Evolutionary conservation across 1,140 invertebrate genomes (phyloP), one percentile per base, ranked within the genome.

Genomic region (Ooceraea biroi): DNA sequence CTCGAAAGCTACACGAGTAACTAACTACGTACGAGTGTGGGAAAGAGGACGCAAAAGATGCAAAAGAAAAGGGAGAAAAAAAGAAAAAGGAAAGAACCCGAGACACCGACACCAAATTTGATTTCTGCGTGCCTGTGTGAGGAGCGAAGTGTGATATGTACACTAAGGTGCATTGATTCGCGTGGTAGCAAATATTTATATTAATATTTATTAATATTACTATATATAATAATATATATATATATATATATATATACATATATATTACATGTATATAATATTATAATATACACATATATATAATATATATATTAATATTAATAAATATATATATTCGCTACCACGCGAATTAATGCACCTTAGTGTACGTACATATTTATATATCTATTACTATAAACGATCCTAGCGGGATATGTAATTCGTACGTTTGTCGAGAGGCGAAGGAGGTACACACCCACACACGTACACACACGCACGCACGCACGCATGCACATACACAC

Each of bases 341-440:
- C n/a, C n/a, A n/a, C n/a, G n/a, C n/a, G n/a, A n/a, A n/a, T n/a
- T n/a, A n/a, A n/a, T n/a, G n/a, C n/a, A n/a, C n/a, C n/a, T n/a
- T n/a, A n/a, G n/a, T n/a, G n/a, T n/a, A 72, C 52, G 17, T 52
- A 57, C 71, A 73, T 74, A 88, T 88, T 88, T 87, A 88, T 88
- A 88, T 87, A 87, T 68, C 85, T 84, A 86, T 83, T 84, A 86
- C 74, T 86, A 83, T 88, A 87, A 82, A 88, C 66, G 68, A 88
- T 87, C 71, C 83, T 73, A 87, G 57, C 60, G 22, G 68, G 58
- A 44, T 52, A 77, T 84, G 55, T 87, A 88, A 69, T 87, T 58
- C 65, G 82, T 88, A 78, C 72, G 80, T 87, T 87, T 77, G 65
- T 87, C 83, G 69, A 57, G 57, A 41, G 22, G 19, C 82, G 68